These are phyloP conservation scores for Platanista minor DNA, from an alignment of 2,113 vertebrate species.

Conservation along the genomic window DNA sequence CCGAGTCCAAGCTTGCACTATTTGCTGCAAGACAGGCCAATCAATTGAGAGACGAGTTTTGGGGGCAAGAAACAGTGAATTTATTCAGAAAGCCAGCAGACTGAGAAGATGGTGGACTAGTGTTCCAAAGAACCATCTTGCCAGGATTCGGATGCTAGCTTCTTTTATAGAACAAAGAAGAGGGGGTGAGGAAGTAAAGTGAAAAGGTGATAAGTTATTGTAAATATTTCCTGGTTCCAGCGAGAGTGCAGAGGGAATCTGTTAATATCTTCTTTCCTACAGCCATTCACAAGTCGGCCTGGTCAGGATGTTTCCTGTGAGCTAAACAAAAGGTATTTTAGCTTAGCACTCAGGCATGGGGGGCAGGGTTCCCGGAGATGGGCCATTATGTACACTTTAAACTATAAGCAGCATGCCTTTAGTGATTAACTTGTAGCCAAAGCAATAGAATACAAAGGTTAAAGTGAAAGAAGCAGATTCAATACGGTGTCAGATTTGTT, in stretches of 20 bases:
- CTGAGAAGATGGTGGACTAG: not conserved
- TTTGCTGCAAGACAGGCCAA: not conserved
- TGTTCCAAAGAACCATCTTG: not conserved
- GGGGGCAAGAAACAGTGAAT: not conserved
- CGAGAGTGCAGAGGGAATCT: not conserved
- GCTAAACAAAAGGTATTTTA: not conserved
- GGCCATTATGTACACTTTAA: not conserved
- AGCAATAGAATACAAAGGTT: not conserved
- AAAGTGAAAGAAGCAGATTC: not conserved
- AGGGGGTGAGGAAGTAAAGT: not conserved
- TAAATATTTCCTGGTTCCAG: not conserved
- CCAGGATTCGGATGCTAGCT: not conserved
- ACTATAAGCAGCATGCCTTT: not conserved
- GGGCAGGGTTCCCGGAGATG: not conserved
- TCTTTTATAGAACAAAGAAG: not conserved
- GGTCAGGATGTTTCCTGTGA: not conserved
- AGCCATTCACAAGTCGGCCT: not conserved
- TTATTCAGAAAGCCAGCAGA: not conserved
- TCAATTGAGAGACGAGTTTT: not conserved
- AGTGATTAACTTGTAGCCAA: not conserved
- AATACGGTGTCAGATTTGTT: not conserved
- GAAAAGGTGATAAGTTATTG: not conserved
- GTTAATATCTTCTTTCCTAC: not conserved
- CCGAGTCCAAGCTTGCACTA: accelerated
- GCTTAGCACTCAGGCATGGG: not conserved